Evolutionary conservation across 2,888 invertebrate genomes (phyloP).

Genomic region (Amitus sp.): DNA sequence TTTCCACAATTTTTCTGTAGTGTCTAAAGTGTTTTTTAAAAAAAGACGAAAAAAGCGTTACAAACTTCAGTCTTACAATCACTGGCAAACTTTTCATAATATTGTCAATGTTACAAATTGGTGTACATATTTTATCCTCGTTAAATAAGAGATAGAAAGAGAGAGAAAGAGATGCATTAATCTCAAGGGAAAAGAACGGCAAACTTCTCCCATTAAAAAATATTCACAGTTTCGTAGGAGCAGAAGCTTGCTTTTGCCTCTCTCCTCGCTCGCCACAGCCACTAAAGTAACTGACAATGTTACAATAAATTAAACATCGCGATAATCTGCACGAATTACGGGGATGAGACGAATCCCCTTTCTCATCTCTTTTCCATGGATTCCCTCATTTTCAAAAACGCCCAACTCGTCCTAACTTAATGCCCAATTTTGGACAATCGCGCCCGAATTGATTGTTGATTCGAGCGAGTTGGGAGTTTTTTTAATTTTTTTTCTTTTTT

Average conservation of each 20-base stretch:
- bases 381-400: no score
- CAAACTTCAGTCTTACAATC: slow-evolving; percentile 21
- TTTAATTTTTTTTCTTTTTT: slow-evolving; percentile 33
- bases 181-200: slow-evolving; percentile 39
- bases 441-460: no score
- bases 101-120: slow-evolving; percentile 29
- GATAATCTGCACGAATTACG: no score
- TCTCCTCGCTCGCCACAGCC: slow-evolving; percentile 59
- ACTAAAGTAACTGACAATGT: slow-evolving; percentile 56
- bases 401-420: no score
- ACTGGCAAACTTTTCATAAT: slow-evolving; percentile 21
- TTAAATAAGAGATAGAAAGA: slow-evolving; percentile 8
- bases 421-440: no score
- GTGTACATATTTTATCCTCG: slow-evolving; percentile 22
- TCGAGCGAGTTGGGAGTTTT: no score
- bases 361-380: no score
- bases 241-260: slow-evolving; percentile 47
- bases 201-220: slow-evolving; percentile 19
- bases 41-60: no score
- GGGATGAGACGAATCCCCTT: slow-evolving; percentile 52
- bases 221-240: slow-evolving; percentile 46
- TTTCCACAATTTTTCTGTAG: no score
- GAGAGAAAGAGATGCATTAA: slow-evolving; percentile 23
- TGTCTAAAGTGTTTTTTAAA: no score
- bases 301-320: slow-evolving; percentile 62